phyloP scores from a whole-genome alignment of 2,113 vertebrate genomes.

The Pseudolaguvia tuberculata region DNA sequence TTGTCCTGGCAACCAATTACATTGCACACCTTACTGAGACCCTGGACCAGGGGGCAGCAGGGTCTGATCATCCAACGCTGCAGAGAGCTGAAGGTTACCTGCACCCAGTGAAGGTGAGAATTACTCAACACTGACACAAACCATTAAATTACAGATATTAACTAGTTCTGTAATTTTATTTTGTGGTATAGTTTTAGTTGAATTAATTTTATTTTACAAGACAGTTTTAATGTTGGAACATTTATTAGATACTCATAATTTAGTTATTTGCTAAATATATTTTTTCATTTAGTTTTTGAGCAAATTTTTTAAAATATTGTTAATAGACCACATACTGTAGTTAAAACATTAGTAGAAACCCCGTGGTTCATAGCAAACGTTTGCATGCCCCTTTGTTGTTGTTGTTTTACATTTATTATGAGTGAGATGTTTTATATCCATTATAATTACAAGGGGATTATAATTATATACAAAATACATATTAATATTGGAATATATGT shows the following conservation, averaged over 20 bases:
- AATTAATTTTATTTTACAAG: no score
- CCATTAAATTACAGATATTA: not conserved
- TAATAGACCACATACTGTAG: no score
- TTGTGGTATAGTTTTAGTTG: no score
- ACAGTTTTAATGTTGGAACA: no score
- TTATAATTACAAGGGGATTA: not conserved
- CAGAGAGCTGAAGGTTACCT: slow-evolving; percentile 67
- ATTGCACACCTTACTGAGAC: slow-evolving; percentile 78
- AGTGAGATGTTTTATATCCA: not conserved
- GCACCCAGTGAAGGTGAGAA: slow-evolving; percentile 77
- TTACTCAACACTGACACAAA: not conserved
- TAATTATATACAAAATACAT: no score
- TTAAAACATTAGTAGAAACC: no score
- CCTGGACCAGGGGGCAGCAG: slow-evolving; percentile 61
- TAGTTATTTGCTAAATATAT: no score
- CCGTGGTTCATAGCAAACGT: not conserved
- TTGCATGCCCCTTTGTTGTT: not conserved
- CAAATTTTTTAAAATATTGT: not conserved
- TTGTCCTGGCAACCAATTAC: slow-evolving; percentile 81
- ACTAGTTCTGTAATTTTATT: not conserved
- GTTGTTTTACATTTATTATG: not conserved
- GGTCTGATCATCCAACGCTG: slow-evolving; percentile 48
- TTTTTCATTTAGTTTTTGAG: not conserved
- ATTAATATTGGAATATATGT: not conserved
- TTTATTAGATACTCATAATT: no score